These are phyloP conservation scores for Drosophila asahinai DNA, from an alignment of 1,140 invertebrate species.

Conservation along the genomic window DNA sequence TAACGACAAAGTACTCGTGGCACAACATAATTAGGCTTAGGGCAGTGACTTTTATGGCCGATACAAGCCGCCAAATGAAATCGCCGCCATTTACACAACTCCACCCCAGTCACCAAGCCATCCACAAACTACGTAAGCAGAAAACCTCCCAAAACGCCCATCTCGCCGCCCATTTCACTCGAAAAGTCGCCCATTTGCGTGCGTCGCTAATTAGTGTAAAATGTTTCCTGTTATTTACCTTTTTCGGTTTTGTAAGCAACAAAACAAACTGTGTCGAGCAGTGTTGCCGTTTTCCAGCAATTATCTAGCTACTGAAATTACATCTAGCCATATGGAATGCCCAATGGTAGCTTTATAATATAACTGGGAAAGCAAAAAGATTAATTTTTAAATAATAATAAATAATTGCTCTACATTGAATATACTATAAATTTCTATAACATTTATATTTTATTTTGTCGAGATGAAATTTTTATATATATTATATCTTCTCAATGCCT, in stretches of 20 bases:
- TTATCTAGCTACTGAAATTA: slow-evolving; percentile 9
- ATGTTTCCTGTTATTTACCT: slow-evolving; percentile 84
- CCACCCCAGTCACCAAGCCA: slow-evolving; percentile 1
- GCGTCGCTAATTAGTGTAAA: slow-evolving; percentile 83
- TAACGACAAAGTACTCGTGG: slow-evolving; percentile 66
- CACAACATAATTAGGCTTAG: slow-evolving; percentile 79
- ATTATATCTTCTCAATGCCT: too few relatives aligned
- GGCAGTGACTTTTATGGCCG: slow-evolving; percentile 73
- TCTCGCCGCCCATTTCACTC: slow-evolving; percentile 28
- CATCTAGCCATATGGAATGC: neutral
- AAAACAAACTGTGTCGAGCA: slow-evolving; percentile 59
- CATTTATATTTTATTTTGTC: too few relatives aligned
- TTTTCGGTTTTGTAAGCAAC: slow-evolving; percentile 74
- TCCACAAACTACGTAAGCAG: neutral
- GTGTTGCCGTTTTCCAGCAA: slow-evolving; percentile 3
- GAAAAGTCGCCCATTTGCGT: slow-evolving; percentile 74
- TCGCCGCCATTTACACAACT: slow-evolving; percentile 41
- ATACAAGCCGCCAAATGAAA: slow-evolving; percentile 42
- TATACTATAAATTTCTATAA: too few relatives aligned
- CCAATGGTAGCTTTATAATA: too few relatives aligned
- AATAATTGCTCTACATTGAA: too few relatives aligned
- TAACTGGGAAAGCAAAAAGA: too few relatives aligned
- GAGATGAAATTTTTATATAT: too few relatives aligned
- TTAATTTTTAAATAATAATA: too few relatives aligned
- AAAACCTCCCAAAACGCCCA: neutral